Base-by-base conservation (phyloP, 1,140 invertebrate genomes). In the Ostrea edulis region DNA sequence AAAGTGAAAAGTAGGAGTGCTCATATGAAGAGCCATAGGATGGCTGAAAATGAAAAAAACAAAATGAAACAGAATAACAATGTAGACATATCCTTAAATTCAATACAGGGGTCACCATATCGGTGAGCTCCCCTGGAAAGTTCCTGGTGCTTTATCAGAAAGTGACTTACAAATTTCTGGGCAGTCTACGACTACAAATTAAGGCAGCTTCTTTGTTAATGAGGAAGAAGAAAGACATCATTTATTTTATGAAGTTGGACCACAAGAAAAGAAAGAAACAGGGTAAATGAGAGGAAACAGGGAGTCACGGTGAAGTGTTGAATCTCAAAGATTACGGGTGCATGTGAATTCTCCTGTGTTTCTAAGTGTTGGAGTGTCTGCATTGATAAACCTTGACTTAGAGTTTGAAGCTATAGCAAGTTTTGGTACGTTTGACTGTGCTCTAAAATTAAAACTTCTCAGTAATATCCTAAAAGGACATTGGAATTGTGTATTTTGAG, bases 1-100 rank as follows among this genome's bases (percentile, higher is more conserved):
- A 99, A 99, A 97, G 98, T 99, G 92, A 99, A 99, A 96, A 99
- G 98, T 96, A 97, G 98, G 95, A 99, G 98, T 96, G 98, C 98
- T 86, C 98, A 99, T 96, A 99, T 99, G 98, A 99, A 99, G 96
- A 98, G 98, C 89, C 98, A 99, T 87, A 88, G 94, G 82, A 90
- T 91, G 58, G 87, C 90, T 9, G 93, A 94, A 25, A 89, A 90
- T 55, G 91, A 93, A 54, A 92, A 92, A 84, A 92, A 92, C 85
- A 54, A 90, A 54, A 83, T 84, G 4, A 90, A 89, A 68, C 88
- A 88, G 71, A 82, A 84, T 7, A 54, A 87, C 86, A 85, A 89
- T 83, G 29, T 83, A 29, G 86, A 87, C 35, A 55, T 87, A 58
- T 82, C 86, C 44, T 53, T 87, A 25, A 87, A 87, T 52, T 82